Conservation (phyloP, 2,797 vertebrate species). For the Pangasius djambal region DNA sequence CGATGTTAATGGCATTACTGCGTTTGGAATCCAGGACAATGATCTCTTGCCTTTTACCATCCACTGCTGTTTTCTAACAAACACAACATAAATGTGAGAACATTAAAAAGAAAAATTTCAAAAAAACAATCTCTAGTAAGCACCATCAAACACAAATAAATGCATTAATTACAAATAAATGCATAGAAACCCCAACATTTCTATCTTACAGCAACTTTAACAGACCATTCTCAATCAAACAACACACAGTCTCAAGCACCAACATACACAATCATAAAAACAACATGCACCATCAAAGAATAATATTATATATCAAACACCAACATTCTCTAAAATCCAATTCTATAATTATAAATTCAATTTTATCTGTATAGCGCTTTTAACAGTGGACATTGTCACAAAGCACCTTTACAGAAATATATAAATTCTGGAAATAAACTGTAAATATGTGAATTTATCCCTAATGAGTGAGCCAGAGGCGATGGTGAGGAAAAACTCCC, state of each 20-base stretch:
- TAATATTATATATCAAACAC: no score
- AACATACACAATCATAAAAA: not conserved
- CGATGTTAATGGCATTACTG: conserved; percentile 85
- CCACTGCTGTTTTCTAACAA: conserved; percentile 87
- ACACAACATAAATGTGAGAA: not conserved
- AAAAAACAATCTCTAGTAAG: not conserved
- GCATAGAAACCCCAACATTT: not conserved
- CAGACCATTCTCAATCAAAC: not conserved
- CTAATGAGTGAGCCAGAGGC: no score
- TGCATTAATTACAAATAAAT: not conserved
- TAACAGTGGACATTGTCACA: no score
- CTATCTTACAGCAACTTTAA: not conserved
- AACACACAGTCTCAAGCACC: not conserved
- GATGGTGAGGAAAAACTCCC: no score
- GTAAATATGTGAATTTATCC: no score
- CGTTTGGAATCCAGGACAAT: conserved; percentile 84
- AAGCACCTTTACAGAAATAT: no score
- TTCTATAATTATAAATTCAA: no score
- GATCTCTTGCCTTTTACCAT: conserved; percentile 92
- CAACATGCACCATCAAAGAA: not conserved
- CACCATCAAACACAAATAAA: not conserved
- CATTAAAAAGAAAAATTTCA: not conserved
- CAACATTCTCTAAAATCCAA: not conserved
- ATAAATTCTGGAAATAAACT: no score
- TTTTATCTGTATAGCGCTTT: no score